Evolutionary conservation across 2,113 vertebrate species (phyloP).

Genomic region (Girardinichthys multiradiatus): DNA sequence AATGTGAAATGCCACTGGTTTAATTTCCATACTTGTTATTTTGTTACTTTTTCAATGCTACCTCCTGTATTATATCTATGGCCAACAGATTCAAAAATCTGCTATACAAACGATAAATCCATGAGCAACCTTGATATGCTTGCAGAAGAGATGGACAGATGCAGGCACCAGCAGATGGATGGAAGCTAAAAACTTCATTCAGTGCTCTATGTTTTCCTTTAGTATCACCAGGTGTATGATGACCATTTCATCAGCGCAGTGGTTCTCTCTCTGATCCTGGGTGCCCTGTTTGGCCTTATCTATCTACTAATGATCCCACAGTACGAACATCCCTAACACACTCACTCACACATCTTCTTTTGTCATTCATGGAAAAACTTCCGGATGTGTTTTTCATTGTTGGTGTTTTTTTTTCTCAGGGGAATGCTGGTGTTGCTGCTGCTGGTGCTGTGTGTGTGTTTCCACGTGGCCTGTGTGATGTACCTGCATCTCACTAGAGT

Average conservation of each 20-base stretch:
- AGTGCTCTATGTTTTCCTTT: slow-evolving; percentile 26
- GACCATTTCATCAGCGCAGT: slow-evolving; percentile 95
- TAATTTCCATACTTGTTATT: too few species aligned
- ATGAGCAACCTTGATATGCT: too few species aligned
- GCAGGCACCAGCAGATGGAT: too few species aligned
- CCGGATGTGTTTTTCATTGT: neutral
- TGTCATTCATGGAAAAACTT: neutral
- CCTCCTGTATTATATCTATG: too few species aligned
- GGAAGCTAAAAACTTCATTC: neutral
- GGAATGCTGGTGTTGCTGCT: slow-evolving; percentile 90
- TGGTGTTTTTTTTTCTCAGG: slow-evolving; percentile 74
- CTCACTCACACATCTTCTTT: slow-evolving; percentile 8
- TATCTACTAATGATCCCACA: slow-evolving; percentile 97
- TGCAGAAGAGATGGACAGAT: too few species aligned
- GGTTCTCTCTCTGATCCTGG: slow-evolving; percentile 91
- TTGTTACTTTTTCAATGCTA: too few species aligned
- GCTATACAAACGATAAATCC: too few species aligned
- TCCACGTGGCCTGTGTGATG: slow-evolving; percentile 94
- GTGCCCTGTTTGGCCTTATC: slow-evolving; percentile 92
- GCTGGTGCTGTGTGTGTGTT: slow-evolving; percentile 94
- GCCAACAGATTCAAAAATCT: too few species aligned
- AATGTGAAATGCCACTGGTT: too few species aligned
- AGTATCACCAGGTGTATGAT: slow-evolving; percentile 96
- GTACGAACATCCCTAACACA: slow-evolving; percentile 80
- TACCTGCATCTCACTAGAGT: slow-evolving; percentile 92